phyloP scores from a whole-genome alignment of 2,797 vertebrate species.

The Melanotaenia trifasciata region DNA sequence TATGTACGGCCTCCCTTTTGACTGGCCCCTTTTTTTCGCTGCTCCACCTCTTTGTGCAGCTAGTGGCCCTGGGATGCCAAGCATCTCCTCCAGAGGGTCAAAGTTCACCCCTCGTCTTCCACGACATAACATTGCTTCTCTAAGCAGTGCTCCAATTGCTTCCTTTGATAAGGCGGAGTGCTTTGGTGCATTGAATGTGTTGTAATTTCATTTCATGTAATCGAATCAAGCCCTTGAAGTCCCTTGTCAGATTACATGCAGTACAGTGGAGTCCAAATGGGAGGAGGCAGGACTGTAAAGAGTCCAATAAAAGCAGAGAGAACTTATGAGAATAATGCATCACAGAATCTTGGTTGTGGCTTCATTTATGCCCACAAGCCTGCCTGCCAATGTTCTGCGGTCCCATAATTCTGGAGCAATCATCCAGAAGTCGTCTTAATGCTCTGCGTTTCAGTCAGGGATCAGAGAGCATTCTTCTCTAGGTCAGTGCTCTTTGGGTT shows the following conservation, averaged over 20 bases:
- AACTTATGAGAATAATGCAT: constrained; percentile 69
- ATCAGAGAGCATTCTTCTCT: constrained; percentile 58
- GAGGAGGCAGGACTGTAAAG: constrained; percentile 51
- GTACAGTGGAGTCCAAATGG: constrained; percentile 40
- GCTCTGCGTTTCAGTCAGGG: constrained; percentile 47
- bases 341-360: constrained; percentile 45
- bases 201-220: constrained; percentile 70
- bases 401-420: constrained; percentile 65
- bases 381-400: constrained; percentile 35
- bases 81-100: constrained; percentile 44
- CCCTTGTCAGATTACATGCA: constrained; percentile 64
- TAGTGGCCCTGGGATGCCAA: constrained; percentile 27
- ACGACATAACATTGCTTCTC: constrained; percentile 44
- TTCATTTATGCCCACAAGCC: constrained; percentile 61
- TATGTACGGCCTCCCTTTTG: constrained; percentile 65
- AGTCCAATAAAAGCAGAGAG: constrained; percentile 64
- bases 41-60: constrained; percentile 23
- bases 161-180: constrained; percentile 54
- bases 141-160: constrained; percentile 45
- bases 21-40: constrained; percentile 34
- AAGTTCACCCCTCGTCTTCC: constrained; percentile 34
- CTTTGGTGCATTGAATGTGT: constrained; percentile 50
- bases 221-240: constrained; percentile 59
- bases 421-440: constrained; percentile 68
- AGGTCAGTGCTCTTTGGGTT: constrained; percentile 68